Conservation (phyloP, 2,113 vertebrate genomes). For the Laterallus jamaicensis region DNA sequence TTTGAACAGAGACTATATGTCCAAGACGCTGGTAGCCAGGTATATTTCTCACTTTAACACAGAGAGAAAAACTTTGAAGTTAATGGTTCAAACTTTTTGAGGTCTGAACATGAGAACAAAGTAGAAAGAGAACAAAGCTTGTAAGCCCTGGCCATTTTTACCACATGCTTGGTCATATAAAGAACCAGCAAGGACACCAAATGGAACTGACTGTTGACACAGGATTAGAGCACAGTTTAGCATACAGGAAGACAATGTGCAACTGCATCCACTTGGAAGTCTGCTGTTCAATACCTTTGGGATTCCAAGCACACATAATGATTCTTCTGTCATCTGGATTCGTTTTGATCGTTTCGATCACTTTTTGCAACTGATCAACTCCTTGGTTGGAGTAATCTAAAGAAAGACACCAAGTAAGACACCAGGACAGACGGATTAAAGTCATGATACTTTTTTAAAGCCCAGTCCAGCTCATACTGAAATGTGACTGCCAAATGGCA, state of each 20-base stretch:
- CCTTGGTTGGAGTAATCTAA: constrained; percentile 94
- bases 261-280: not conserved
- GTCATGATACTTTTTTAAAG: not conserved
- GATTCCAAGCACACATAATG: constrained; percentile 97
- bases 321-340: constrained; percentile 96
- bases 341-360: constrained; percentile 90
- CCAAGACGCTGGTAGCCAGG: not conserved
- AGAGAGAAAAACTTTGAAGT: not conserved
- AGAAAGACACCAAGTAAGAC: not conserved
- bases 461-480: not conserved
- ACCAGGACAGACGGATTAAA: not conserved
- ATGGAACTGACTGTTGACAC: not conserved
- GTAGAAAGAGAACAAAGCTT: not conserved
- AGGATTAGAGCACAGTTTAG: not conserved
- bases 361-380: constrained; percentile 92
- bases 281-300: constrained; percentile 78
- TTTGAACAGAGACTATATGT: not conserved
- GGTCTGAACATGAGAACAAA: not conserved
- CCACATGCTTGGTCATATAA: not conserved
- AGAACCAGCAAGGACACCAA: not conserved
- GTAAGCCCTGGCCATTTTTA: not conserved
- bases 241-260: not conserved
- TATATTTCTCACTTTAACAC: not conserved
- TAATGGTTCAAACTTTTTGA: not conserved
- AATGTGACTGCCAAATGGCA: not conserved